Evolutionary conservation across 2,113 vertebrate genomes (phyloP), one percentile per base, ranked within the genome.

Genomic region (Poecile atricapillus): DNA sequence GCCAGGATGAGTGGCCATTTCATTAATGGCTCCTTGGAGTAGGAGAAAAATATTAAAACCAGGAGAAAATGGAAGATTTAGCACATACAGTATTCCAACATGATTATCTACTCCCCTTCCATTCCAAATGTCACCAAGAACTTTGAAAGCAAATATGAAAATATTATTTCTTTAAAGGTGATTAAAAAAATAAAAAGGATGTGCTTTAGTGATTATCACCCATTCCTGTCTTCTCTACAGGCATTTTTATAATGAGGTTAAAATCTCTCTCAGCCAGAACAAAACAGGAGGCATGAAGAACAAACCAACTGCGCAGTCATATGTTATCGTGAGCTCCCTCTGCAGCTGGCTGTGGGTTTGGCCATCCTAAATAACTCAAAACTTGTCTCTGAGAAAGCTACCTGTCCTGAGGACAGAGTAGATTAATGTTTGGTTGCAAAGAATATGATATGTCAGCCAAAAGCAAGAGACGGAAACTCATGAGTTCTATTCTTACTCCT

Each of bases 1-100:
- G 16, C 99, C 99, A 2, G 99, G 98, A 55, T 99, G 99, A 33
- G 99, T 99, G 92, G 98, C 98, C 98, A 99, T 99, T 95, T 99
- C 99, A 47, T 99, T 99, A 95, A 99, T 98, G 10, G 99, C 99
- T 43, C 99, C 99, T 99, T 85, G 27, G 35, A 94, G 81, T 43
- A 21, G 21, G 24, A 90, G 43, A 95, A 82, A 9, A 64, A 21
- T n/a, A 95, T 21, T 35, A 94, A 75, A 69, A 49, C 1, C 27
- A 60, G 31, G 25, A 59, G 78, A 11, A 74, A n/a, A 83, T 9
- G 4, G 5, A 44, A 44, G 43, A 16, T 24, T 67, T 77, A 83
- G 31, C 52, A 92, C 46, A 47, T 59, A n/a, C 23, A 62, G 31
- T 27, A 64, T 12, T 49, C 39, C 50, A 87, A 25, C 10, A 67